Conservation (phyloP, 35 echinoderm and acorn worm genomes). For the Apostichopus japonicus region DNA sequence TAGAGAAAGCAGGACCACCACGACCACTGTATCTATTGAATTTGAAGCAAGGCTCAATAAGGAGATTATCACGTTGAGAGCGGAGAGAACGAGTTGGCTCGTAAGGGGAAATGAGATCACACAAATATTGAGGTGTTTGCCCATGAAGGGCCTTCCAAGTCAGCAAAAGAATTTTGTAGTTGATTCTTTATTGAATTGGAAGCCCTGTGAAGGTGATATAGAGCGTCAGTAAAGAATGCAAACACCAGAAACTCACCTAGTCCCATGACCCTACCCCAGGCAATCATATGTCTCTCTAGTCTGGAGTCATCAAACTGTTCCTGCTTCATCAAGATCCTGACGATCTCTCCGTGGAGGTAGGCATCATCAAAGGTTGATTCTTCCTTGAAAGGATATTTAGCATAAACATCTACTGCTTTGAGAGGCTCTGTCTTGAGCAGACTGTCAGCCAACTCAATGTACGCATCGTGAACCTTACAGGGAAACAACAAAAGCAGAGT, state of each 20-base stretch:
- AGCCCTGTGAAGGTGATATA: too few relatives aligned
- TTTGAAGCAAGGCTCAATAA: too few relatives aligned
- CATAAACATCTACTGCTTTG: constrained; percentile 92
- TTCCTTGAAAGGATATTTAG: constrained; percentile 85
- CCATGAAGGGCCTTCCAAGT: too few relatives aligned
- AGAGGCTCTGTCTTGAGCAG: constrained; percentile 83
- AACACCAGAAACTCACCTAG: constrained; percentile 63
- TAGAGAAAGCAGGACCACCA: too few relatives aligned
- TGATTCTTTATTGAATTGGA: too few relatives aligned
- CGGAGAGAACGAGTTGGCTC: too few relatives aligned
- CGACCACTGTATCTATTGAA: too few relatives aligned
- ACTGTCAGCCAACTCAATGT: constrained; percentile 92
- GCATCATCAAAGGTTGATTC: constrained; percentile 95
- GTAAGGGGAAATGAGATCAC: too few relatives aligned
- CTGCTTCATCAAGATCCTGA: constrained; percentile 93
- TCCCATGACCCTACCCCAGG: constrained; percentile 91
- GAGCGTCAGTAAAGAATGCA: too few relatives aligned
- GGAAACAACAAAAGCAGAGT: not conserved
- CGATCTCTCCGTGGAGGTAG: constrained; percentile 91
- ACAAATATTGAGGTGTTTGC: too few relatives aligned
- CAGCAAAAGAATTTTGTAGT: too few relatives aligned
- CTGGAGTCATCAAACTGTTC: constrained; percentile 93
- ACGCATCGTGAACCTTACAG: constrained; percentile 88
- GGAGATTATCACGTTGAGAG: too few relatives aligned
- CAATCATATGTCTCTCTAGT: constrained; percentile 90